Conservation (phyloP, 1,140 invertebrate genomes). For the Brachionus plicatilis region DNA sequence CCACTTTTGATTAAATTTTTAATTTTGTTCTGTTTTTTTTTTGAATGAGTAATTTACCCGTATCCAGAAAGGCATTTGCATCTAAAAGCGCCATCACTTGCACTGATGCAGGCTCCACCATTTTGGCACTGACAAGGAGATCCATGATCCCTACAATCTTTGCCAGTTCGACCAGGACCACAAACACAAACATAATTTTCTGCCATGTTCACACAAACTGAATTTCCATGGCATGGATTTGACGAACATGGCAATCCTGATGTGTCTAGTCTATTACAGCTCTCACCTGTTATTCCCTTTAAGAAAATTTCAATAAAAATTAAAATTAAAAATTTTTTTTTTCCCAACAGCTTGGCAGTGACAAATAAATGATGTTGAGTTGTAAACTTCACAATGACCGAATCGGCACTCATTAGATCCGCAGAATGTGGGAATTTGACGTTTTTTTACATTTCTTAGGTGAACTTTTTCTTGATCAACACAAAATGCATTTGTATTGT, state of each 20-base stretch:
- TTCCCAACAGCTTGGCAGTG: background rate
- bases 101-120: background rate
- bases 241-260: constrained; percentile 1
- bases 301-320: background rate
- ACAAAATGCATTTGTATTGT: background rate
- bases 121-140: constrained; percentile 38
- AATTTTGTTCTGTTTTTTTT: background rate
- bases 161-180: constrained; percentile 19
- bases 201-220: background rate
- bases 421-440: constrained; percentile 16
- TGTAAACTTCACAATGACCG: constrained; percentile 31
- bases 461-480: background rate
- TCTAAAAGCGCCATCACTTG: background rate
- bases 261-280: constrained; percentile 21
- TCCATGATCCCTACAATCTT: constrained; percentile 14
- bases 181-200: constrained; percentile 35
- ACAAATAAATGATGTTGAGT: constrained; percentile 20
- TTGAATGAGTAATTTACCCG: background rate
- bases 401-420: constrained; percentile 34
- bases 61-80: background rate
- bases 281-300: constrained; percentile 3
- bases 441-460: background rate
- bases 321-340: background rate
- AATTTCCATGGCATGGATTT: constrained; percentile 30
- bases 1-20: background rate